phyloP scores from a whole-genome alignment of 2,888 invertebrate genomes.

The Drosophila tanythrix region DNA sequence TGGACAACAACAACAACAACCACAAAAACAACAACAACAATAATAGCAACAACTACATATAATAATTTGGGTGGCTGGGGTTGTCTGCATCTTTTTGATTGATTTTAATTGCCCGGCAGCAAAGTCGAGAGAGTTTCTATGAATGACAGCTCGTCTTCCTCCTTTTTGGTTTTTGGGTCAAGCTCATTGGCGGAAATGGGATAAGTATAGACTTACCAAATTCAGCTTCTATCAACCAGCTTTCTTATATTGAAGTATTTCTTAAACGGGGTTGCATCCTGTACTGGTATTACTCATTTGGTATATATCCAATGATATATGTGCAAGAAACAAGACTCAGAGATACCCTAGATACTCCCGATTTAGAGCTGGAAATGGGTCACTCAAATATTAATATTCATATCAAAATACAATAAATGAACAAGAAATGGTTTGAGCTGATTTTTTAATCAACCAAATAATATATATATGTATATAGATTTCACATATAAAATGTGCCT shows the following conservation, averaged over 20 bases:
- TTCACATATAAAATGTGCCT: neutral
- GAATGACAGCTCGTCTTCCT: slow-evolving; percentile 31
- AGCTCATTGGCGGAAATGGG: slow-evolving; percentile 61
- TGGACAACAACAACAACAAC: slow-evolving; percentile 46
- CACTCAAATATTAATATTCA: neutral
- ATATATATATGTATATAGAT: neutral
- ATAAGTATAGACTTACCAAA: slow-evolving; percentile 18
- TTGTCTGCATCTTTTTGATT: slow-evolving; percentile 58
- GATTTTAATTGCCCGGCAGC: slow-evolving; percentile 70
- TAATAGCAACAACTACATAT: slow-evolving; percentile 5
- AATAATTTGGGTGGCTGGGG: slow-evolving; percentile 15
- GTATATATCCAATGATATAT: neutral
- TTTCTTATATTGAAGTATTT: neutral
- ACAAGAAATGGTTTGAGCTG: neutral
- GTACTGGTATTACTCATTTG: neutral
- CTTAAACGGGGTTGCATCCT: neutral
- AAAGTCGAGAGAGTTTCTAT: slow-evolving; percentile 33
- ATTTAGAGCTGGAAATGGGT: neutral
- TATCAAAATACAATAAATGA: neutral
- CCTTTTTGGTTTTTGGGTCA: slow-evolving; percentile 64
- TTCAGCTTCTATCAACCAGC: neutral
- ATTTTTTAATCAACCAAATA: neutral
- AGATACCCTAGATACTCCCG: neutral
- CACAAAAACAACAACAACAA: slow-evolving; percentile 19
- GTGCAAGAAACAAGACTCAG: neutral